Evolutionary conservation across 1,140 invertebrate genomes (phyloP), one percentile per base, ranked within the genome.

Genomic region (Hermetia illucens): DNA sequence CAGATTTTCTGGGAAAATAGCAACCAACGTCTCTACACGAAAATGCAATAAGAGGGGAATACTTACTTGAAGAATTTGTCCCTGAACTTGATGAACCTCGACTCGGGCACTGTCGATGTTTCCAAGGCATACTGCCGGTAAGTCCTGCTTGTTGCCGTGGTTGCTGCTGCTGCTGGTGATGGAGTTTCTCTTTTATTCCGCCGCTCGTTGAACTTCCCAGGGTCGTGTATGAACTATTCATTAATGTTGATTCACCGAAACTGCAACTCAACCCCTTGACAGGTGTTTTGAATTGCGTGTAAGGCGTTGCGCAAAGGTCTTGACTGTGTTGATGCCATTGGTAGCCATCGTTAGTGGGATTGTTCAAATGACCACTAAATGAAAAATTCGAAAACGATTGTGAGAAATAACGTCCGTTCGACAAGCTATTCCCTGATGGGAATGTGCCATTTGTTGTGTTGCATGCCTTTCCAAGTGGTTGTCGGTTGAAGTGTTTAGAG

Each of bases 21-120:
- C n/a, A n/a, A n/a, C n/a, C n/a, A n/a, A n/a, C n/a, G n/a, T n/a
- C n/a, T n/a, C n/a, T n/a, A n/a, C n/a, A n/a, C n/a, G n/a, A n/a
- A n/a, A n/a, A n/a, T n/a, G n/a, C n/a, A n/a, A n/a, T n/a, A n/a
- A n/a, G n/a, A n/a, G n/a, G n/a, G n/a, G n/a, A n/a, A 19, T 36
- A 58, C 52, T 58, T 53, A 59, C 56, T 54, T 38, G 58, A 59
- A 22, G 52, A 57, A 29, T 55, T 59, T 18, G 56, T 58, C 41
- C 52, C 56, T 25, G 56, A 59, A 31, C 56, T 58, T 36, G 55
- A 58, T 29, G 55, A 58, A 21, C 53, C 52, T 29, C 57, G 48
- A 40, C 56, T 58, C 37, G 56, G 56, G 44, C 56, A 57, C 35
- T 58, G 56, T 33, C 56, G 47, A 43, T 58, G 56, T 36, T 59